phyloP scores from a whole-genome alignment of 2,888 invertebrate genomes.

The Ramazzottius varieornatus region DNA sequence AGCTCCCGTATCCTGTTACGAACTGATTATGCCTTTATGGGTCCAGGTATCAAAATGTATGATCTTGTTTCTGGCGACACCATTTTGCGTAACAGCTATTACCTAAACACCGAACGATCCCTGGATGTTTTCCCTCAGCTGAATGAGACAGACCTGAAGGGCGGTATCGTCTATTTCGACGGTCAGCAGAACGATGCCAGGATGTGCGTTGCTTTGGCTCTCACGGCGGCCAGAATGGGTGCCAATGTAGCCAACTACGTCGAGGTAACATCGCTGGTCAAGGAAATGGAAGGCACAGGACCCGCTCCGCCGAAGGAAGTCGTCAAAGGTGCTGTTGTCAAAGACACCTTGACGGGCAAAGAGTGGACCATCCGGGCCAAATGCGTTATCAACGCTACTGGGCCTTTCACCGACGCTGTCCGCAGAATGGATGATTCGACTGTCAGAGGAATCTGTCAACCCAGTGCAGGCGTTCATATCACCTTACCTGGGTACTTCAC shows the following conservation, averaged over 20 bases:
- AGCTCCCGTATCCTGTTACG: too few relatives aligned
- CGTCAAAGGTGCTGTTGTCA: neutral
- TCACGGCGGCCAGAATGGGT: neutral
- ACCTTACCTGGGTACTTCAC: neutral
- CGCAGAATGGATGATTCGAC: neutral
- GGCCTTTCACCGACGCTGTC: conserved; percentile 3
- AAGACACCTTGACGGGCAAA: neutral
- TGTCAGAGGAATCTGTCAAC: neutral
- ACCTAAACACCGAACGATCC: neutral
- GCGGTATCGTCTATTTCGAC: conserved; percentile 1
- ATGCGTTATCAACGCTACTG: conserved; percentile 3
- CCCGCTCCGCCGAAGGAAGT: neutral
- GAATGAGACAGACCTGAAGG: neutral
- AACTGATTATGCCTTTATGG: too few relatives aligned
- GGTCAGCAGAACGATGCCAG: conserved; percentile 4
- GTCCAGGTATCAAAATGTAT: conserved; percentile 3
- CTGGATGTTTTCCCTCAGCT: neutral
- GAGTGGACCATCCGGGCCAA: conserved; percentile 4
- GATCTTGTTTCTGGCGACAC: neutral
- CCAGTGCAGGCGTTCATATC: conserved; percentile 4
- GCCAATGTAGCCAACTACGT: conserved; percentile 1
- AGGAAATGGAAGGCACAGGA: neutral
- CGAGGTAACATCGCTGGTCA: neutral
- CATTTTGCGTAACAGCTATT: neutral
- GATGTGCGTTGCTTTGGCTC: neutral